phyloP scores from a whole-genome alignment of 1,140 invertebrate species.

The Drosophila saltans region DNA sequence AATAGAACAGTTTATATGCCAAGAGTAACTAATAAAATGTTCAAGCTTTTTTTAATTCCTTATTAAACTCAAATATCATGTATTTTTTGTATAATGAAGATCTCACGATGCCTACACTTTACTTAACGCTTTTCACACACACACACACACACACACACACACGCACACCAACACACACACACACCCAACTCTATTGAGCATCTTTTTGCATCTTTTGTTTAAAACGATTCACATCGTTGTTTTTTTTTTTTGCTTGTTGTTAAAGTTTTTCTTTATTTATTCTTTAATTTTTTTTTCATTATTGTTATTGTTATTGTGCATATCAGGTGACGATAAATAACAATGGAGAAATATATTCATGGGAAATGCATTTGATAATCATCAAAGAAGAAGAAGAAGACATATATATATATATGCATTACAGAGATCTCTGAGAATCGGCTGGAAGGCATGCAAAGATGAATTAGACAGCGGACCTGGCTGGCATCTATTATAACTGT shows the following conservation, averaged over 20 bases:
- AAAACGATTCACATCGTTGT: neutral
- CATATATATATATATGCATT: no score
- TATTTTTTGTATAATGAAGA: neutral
- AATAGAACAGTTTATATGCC: no score
- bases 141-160: neutral
- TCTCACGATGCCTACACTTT: neutral
- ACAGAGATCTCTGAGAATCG: slow-evolving; percentile 1
- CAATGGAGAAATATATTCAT: slow-evolving; percentile 9
- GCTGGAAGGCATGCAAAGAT: neutral
- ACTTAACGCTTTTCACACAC: neutral
- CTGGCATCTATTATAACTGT: neutral
- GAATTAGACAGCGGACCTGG: neutral
- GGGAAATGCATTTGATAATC: slow-evolving; percentile 2
- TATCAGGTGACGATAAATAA: slow-evolving; percentile 19
- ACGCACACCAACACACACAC: neutral
- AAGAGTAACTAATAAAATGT: no score
- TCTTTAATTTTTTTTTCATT: neutral
- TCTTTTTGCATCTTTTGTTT: slow-evolving; percentile 2
- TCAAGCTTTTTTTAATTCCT: neutral
- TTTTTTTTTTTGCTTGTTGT: neutral
- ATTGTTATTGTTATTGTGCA: slow-evolving; percentile 24
- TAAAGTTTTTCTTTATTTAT: neutral
- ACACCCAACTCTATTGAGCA: neutral
- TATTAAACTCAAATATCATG: neutral
- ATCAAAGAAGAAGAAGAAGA: neutral